phyloP scores from a whole-genome alignment of 2,888 invertebrate genomes.

The Drosophila flavopinicola region DNA sequence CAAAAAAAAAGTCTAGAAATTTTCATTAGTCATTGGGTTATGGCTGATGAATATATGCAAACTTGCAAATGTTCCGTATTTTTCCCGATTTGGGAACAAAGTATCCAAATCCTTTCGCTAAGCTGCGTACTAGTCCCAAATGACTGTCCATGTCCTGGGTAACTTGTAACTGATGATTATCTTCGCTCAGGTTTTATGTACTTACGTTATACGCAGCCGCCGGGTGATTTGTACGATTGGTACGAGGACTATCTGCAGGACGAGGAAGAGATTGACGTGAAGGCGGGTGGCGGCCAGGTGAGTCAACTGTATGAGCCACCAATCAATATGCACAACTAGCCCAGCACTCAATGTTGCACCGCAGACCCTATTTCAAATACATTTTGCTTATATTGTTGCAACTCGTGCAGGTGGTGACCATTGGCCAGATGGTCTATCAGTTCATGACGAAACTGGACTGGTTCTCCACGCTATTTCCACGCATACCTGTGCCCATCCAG shows the following conservation, averaged over 20 bases:
- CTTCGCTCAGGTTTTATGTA: slow-evolving; percentile 88
- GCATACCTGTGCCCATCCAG: slow-evolving; percentile 99
- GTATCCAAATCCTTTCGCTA: background rate
- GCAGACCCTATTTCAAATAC: too few species aligned
- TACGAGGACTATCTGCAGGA: slow-evolving; percentile 98
- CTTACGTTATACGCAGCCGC: slow-evolving; percentile 97
- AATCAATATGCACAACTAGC: slow-evolving; percentile 32
- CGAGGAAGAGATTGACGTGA: slow-evolving; percentile 98
- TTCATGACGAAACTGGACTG: slow-evolving; percentile 98
- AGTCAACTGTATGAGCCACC: slow-evolving; percentile 79
- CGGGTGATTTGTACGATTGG: slow-evolving; percentile 98
- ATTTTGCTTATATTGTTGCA: too few species aligned
- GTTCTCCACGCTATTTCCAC: slow-evolving; percentile 99
- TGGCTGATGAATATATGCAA: too few species aligned
- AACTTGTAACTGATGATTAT: slow-evolving; percentile 4
- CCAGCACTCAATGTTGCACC: too few species aligned
- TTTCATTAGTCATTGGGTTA: too few species aligned
- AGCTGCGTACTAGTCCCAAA: slow-evolving; percentile 19
- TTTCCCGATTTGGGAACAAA: too few species aligned
- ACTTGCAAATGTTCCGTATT: background rate
- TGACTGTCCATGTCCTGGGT: slow-evolving; percentile 3
- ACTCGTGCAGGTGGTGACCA: slow-evolving; percentile 87
- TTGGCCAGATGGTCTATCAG: slow-evolving; percentile 96
- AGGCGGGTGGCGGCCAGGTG: slow-evolving; percentile 97
- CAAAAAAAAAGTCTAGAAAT: too few species aligned